Base-by-base conservation (phyloP, 2,888 invertebrate genomes). In the Trisateles emortualis region DNA sequence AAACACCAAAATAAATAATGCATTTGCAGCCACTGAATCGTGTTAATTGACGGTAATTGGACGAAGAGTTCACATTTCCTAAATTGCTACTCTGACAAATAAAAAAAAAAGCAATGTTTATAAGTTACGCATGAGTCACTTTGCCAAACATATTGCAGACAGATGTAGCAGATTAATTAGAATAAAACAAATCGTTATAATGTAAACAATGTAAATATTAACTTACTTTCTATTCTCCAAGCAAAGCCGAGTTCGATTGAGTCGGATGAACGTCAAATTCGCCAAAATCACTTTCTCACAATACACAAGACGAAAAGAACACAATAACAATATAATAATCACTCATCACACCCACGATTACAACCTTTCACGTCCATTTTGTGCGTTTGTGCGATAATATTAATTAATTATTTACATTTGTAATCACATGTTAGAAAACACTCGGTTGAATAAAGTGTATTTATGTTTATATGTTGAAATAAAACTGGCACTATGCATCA, bases 291-390 rank as follows among this genome's bases (percentile, higher is more conserved):
- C 56, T 42, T 53, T 65, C 63, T 48, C 61, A 64, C 61, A 59
- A 52, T 4, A 66, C 64, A 61, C 45, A 61, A 61, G 55, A 48
- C 43, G 50, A 38, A 29, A 19, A 36, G 24, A 75, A 76, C 65
- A 68, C 67, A 76, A 74, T 53, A 59, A 59, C 66, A 69, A 60
- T 53, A 62, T 51, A 72, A 59, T 80, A 76, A 85, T 80, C 78
- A 79, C 82, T 79, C 78, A 78, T 78, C 64, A 84, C 86, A 87
- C 81, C 77, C 85, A 85, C 86, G 75, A 77, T 74, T 72, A 81
- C 63, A 81, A 79, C 76, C 69, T 82, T 83, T 87, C 79, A 84
- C 84, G 87, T 87, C 86, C 88, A 88, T 88, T 84, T 86, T 87
- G 84, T 79, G 75, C 71, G 74, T 84, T 86, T 87, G 84, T 79